Evolutionary conservation across 2,113 vertebrate genomes (phyloP).

Genomic region (Paracanthobrama guichenoti): DNA sequence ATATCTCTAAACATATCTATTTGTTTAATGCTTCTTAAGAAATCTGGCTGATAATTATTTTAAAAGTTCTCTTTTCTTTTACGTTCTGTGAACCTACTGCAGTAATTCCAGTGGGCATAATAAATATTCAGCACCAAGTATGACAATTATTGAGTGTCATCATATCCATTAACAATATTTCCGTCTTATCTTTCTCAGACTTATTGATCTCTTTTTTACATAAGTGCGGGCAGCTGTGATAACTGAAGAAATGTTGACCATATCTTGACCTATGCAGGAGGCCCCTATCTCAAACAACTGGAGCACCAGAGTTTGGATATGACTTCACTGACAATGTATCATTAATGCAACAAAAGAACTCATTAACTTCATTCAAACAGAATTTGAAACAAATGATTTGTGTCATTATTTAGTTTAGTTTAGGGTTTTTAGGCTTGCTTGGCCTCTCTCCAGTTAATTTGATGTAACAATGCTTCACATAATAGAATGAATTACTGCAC

Average conservation of each 20-base stretch:
- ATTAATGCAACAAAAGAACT: constrained; percentile 82
- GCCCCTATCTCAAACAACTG: constrained; percentile 36
- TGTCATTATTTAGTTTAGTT: constrained; percentile 64
- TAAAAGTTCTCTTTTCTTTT: background rate
- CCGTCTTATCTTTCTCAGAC: constrained; percentile 68
- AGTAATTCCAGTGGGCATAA: background rate
- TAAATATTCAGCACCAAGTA: background rate
- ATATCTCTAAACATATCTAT: background rate
- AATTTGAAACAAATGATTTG: constrained; percentile 75
- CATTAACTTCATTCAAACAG: constrained; percentile 76
- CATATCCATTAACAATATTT: constrained; percentile 71
- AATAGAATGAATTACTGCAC: constrained; percentile 70
- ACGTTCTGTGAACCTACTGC: background rate
- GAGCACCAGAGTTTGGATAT: constrained; percentile 36
- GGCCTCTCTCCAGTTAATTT: constrained; percentile 81
- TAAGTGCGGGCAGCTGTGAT: constrained; percentile 62
- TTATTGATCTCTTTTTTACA: constrained; percentile 73
- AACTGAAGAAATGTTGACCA: constrained; percentile 52
- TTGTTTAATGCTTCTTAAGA: background rate
- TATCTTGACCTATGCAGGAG: constrained; percentile 51
- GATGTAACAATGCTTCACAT: constrained; percentile 80
- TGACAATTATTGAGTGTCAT: background rate
- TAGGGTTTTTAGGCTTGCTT: constrained; percentile 71
- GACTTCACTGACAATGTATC: constrained; percentile 71
- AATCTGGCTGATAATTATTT: background rate